Evolutionary conservation across 2,888 invertebrate species (phyloP), one percentile per base, ranked within the genome.

Genomic region (Harpalus rufipes): DNA sequence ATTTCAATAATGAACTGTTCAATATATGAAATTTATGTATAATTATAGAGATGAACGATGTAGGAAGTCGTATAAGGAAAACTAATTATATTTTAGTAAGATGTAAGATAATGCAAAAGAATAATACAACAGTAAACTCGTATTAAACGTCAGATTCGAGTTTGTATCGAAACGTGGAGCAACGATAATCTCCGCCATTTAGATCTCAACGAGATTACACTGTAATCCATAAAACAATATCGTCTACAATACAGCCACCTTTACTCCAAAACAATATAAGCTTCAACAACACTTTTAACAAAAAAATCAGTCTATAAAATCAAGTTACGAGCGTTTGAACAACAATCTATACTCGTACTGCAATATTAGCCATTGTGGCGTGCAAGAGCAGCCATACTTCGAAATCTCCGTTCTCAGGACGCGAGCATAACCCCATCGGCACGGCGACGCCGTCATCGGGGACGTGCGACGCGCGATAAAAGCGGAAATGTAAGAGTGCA

Each of bases 151-250:
- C 25, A 63, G 63, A 68, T 14, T 68, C 39, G 12, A 63, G 21
- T 18, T 63, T 63, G 63, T 63, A 63, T 25, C 25, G 25, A 21
- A 63, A 25, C 63, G 12, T 68, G 32, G 6, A 4, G 68, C 41
- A 68, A 32, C 32, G n/a, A 32, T 39, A 25, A 39, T 68, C n/a
- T 63, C 63, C 10, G 18, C 12, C 63, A 63, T 63, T 63, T 39
- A 68, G 39, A 68, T 68, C 39, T 68, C 68, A 68, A 68, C 32
- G 14, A 68, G 32, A 68, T 68, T 39, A 68, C 68, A 0, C 14
- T 63, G 25, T 68, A 68, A 39, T 68, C 68, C 39, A 68, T 68
- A 68, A 68, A 68, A 68, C 68, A 68, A 68, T 68, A 68, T 68
- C 68, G 68, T 68, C 14, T 10, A 63, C 32, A 4, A 2, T 32